Base-by-base conservation (phyloP, 2,113 vertebrate genomes). In the Noctilio leporinus region DNA sequence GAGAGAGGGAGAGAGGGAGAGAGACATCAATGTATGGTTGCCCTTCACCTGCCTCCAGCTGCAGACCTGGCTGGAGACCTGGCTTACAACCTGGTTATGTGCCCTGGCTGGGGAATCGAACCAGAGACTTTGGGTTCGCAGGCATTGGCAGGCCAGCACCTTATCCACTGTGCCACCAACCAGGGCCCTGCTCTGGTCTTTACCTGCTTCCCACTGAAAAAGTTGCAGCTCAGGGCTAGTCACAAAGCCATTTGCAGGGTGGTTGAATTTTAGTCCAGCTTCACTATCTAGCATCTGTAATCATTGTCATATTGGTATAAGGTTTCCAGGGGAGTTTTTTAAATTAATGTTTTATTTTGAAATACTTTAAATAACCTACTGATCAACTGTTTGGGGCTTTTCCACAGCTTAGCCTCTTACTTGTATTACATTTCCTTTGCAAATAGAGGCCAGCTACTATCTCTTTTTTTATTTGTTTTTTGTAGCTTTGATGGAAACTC, bases 311-410 rank as follows among this genome's bases (percentile, higher is more conserved):
- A 73, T 89, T 75, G 53, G 35, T 64, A 55, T 62, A 91, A 64
- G 33, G 77, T 33, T 95, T 86, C 83, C 55, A 93, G 62, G 62
- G 70, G 94, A 64, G 62, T 70, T 40, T 87, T 94, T 85, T 77
- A 43, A 95, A 75, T 85, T 73, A 85, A 88, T 64, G 65, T 65
- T 86, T 69, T 82, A 82, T 95, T 53, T 86, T 77, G 89, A 91
- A 78, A 91, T 33, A 47, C 80, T 35, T 91, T 77, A 85, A 75
- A 78, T 43, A 88, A 28, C n/a, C 55, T 75, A 51, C 33, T 43
- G 43, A 80, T 69, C 16, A 30, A 86, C 30, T 43, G 8, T 95
- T 83, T 43, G 19, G 35, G 35, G 19, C 17, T 95, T 93, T 93
- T 78, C 65, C 88, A 84, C 12, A 76, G 40, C 16, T 86, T 89